Base-by-base conservation (phyloP, 2,797 vertebrate genomes). In the Lateolabrax maculatus region DNA sequence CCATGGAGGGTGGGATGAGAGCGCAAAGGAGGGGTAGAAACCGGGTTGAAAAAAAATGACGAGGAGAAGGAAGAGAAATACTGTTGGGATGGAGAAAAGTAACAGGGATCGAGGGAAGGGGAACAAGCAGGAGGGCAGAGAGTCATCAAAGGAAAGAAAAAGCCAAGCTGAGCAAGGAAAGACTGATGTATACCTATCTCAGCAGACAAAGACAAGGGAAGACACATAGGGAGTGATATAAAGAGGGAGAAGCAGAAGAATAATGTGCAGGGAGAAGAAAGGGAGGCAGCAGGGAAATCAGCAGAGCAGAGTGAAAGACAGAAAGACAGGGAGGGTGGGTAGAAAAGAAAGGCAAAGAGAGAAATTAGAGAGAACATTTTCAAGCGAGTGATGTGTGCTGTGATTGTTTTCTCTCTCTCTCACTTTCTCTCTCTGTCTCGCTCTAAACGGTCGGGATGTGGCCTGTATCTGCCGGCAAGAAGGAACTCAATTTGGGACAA, bases 401-500 rank as follows among this genome's bases (percentile, higher is more conserved):
- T 96, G 95, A 97, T 95, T 95, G 96, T 98, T 97, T 97, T 96
- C 81, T 75, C 80, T 85, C 89, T 71, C 82, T 85, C 76, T 72
- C 79, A 85, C 73, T 71, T 77, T 94, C 80, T 86, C 85, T 87
- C 81, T 78, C 79, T 86, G 52, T 87, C 84, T 90, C 25, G 51
- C 95, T 96, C 95, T 86, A 93, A 96, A 95, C 92, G 96, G 96
- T 96, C 91, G 96, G 96, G 97, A 96, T 96, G 96, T 97, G 96
- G 93, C 95, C 95, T 97, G 96, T 96, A 96, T 97, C 94, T 96
- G 96, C 96, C 94, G 95, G 96, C 96, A 94, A 97, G 93, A 94
- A 97, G 96, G 97, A 98, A 98, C 96, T 98, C 97, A 99, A 98
- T 99, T 99, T 98, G 97, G 96, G 97, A 97, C 97, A 97, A 99